Evolutionary conservation across 2,113 vertebrate species (phyloP).

Genomic region (Siniperca chuatsi): DNA sequence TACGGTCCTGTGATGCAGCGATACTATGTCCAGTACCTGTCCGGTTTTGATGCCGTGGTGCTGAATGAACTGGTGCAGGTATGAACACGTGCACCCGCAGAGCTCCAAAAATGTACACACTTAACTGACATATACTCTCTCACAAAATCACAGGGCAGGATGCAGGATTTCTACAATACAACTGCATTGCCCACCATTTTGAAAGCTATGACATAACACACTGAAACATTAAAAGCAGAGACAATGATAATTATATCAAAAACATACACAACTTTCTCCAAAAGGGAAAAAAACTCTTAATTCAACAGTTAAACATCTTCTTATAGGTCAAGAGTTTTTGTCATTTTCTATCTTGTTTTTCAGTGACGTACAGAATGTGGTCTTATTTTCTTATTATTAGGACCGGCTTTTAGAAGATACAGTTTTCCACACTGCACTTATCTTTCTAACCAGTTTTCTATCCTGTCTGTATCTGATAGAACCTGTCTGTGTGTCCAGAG

Average conservation of each 20-base stretch:
- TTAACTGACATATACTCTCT: no score
- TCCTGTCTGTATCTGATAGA: constrained; percentile 81
- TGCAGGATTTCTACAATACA: background rate
- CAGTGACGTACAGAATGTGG: background rate
- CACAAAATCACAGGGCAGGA: no score
- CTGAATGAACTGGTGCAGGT: constrained; percentile 99
- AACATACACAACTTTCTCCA: no score
- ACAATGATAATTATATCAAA: background rate
- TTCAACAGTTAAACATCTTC: background rate
- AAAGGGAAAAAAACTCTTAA: background rate
- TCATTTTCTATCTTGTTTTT: no score
- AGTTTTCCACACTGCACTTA: background rate
- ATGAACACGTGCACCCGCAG: background rate
- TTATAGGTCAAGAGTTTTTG: no score
- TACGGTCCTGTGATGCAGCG: constrained; percentile 98
- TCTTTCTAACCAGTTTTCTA: background rate
- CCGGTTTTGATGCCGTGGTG: constrained; percentile 97
- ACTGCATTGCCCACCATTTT: background rate
- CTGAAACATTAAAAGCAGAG: background rate
- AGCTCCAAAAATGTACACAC: background rate
- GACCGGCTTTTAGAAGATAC: background rate
- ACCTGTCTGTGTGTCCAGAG: constrained; percentile 98
- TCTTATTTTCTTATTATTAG: background rate
- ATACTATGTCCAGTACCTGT: constrained; percentile 98
- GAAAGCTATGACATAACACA: background rate